Percentiles rank a stretch among this genome's conserved stretches.
Conservation (phyloP, 2,797 vertebrate genomes). For the Furcifer pardalis region DNA sequence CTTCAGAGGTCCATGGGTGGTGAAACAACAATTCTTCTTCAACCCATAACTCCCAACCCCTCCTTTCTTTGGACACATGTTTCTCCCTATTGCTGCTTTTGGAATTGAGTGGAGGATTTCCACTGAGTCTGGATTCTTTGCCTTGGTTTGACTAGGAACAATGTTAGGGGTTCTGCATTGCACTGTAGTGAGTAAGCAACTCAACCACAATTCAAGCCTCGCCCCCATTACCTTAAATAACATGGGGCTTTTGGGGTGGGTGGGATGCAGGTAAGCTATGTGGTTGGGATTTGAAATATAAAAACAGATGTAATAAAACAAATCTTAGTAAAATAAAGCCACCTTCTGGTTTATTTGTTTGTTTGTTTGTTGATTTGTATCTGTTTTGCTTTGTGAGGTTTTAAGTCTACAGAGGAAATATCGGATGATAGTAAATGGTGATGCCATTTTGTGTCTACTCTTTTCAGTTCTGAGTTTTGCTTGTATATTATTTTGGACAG, state of each 20-base stretch:
- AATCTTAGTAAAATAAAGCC: slow-evolving; percentile 69
- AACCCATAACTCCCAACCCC: background rate
- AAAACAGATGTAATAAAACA: slow-evolving; percentile 62
- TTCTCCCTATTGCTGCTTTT: background rate
- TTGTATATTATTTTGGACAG: too few relatives aligned
- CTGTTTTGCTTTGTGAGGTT: slow-evolving; percentile 24
- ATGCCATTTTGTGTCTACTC: background rate
- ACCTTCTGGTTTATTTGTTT: background rate
- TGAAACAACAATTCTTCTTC: background rate
- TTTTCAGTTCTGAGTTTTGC: background rate
- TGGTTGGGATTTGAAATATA: slow-evolving; percentile 70
- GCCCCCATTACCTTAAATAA: slow-evolving; percentile 63
- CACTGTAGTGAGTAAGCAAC: slow-evolving; percentile 59
- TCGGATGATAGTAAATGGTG: background rate
- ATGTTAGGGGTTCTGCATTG: slow-evolving; percentile 45
- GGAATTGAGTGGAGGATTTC: slow-evolving; percentile 16
- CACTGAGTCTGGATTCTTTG: slow-evolving; percentile 24
- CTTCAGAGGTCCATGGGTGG: slow-evolving; percentile 19
- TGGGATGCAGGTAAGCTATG: slow-evolving; percentile 9
- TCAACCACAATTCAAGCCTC: slow-evolving; percentile 59
- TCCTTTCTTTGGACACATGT: background rate
- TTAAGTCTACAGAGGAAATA: background rate
- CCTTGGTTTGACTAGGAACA: slow-evolving; percentile 43
- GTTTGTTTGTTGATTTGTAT: slow-evolving; percentile 18
- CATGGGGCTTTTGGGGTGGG: slow-evolving; percentile 28